A percentile compares a stretch with the other conserved stretches of the same genome.
phyloP scores from a whole-genome alignment of 2,797 vertebrate genomes.

The Mus caroli region DNA sequence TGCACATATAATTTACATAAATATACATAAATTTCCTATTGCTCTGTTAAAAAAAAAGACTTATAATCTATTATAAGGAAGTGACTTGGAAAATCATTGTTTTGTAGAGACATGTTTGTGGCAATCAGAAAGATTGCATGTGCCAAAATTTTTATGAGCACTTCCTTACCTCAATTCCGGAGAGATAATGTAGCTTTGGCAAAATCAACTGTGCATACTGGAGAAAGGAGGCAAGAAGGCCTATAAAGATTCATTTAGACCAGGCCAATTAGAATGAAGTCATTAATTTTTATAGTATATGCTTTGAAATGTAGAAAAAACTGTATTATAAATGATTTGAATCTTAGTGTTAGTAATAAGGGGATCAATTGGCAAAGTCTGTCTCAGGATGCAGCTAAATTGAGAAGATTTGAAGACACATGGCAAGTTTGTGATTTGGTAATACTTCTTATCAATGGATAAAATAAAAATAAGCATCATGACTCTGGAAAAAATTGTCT shows the following conservation, averaged over 20 bases:
- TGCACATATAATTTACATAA: background rate
- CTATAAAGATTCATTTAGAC: background rate
- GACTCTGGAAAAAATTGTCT: background rate
- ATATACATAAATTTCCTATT: background rate
- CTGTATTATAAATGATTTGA: background rate
- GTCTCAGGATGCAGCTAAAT: background rate
- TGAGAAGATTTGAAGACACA: background rate
- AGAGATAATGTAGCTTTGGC: background rate
- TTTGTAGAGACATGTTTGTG: conserved; percentile 18
- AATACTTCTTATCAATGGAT: background rate
- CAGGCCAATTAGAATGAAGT: background rate
- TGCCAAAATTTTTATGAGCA: background rate
- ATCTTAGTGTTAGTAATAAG: conserved; percentile 24
- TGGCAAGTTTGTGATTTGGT: background rate
- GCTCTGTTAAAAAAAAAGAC: background rate
- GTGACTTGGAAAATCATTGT: background rate
- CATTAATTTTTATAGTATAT: background rate
- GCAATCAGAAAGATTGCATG: background rate
- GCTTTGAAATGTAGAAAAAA: conserved; percentile 18
- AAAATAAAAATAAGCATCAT: background rate
- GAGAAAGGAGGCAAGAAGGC: background rate
- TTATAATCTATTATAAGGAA: conserved; percentile 5
- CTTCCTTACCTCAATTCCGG: background rate
- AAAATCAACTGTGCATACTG: background rate
- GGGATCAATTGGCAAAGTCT: background rate